These are phyloP conservation scores for Sepiola atlantica DNA, from an alignment of 2,888 invertebrate genomes.

Conservation along the genomic window DNA sequence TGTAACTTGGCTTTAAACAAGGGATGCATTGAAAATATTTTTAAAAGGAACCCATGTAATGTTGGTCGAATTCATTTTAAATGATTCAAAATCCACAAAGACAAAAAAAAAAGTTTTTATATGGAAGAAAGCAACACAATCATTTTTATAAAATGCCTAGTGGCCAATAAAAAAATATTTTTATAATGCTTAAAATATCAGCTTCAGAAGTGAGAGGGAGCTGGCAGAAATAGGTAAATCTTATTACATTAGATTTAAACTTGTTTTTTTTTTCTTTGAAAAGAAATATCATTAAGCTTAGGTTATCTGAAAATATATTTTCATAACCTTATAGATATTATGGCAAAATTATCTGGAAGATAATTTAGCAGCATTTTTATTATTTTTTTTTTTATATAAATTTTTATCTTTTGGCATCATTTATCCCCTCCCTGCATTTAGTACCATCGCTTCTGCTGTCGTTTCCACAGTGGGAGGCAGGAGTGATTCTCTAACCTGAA, in stretches of 20 bases:
- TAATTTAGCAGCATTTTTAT: background rate
- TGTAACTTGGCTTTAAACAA: background rate
- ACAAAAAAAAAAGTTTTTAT: background rate
- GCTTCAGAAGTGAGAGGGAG: background rate
- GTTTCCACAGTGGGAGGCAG: background rate
- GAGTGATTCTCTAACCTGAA: background rate
- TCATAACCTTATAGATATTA: background rate
- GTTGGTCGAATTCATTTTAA: background rate
- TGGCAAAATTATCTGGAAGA: background rate
- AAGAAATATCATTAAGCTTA: background rate
- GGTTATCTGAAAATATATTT: background rate
- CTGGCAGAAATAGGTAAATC: background rate
- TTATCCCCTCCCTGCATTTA: slow-evolving; percentile 19
- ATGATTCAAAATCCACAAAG: background rate
- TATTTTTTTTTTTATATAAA: background rate
- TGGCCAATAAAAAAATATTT: background rate
- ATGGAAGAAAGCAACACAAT: background rate
- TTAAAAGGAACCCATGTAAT: background rate
- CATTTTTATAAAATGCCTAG: background rate
- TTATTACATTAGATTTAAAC: background rate
- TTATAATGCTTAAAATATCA: background rate
- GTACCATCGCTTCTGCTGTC: background rate
- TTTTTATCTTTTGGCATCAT: background rate
- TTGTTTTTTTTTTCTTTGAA: background rate
- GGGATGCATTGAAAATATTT: background rate